phyloP scores from a whole-genome alignment of 2,113 vertebrate genomes.

The Oreotragus oreotragus region DNA sequence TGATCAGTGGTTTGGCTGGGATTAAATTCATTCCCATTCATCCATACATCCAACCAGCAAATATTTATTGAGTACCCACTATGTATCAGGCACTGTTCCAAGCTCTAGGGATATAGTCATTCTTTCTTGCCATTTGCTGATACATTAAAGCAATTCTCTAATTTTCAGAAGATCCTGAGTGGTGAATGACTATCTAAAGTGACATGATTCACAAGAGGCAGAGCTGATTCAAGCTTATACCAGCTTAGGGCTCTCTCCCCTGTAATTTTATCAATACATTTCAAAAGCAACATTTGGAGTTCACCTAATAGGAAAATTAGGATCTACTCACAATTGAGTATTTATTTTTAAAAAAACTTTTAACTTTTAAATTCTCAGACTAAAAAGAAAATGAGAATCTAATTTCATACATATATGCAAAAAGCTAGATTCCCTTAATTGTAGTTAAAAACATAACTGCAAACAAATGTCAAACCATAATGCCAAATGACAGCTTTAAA shows the following conservation, averaged over 20 bases:
- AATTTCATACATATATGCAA: slow-evolving; percentile 18
- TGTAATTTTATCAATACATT: neutral
- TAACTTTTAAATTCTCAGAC: slow-evolving; percentile 38
- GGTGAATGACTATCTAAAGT: neutral
- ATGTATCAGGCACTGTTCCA: neutral
- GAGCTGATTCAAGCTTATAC: neutral
- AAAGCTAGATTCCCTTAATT: slow-evolving; percentile 43
- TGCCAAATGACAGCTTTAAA: slow-evolving; percentile 51
- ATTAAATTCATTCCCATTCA: neutral
- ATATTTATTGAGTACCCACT: neutral
- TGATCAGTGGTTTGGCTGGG: neutral
- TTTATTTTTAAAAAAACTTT: slow-evolving; percentile 44
- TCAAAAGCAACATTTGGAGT: neutral
- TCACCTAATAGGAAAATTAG: slow-evolving; percentile 47
- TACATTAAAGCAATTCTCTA: neutral
- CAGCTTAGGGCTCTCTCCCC: neutral
- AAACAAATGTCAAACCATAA: slow-evolving; percentile 58
- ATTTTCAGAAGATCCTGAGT: neutral
- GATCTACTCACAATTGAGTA: neutral
- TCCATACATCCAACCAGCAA: neutral
- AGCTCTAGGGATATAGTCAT: neutral
- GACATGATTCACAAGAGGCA: neutral
- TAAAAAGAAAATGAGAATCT: slow-evolving; percentile 36
- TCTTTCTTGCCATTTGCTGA: neutral
- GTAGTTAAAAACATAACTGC: slow-evolving; percentile 46